These are phyloP conservation scores for Pangasius mekongensis DNA, from an alignment of 2,797 vertebrate species.

Conservation along the genomic window DNA sequence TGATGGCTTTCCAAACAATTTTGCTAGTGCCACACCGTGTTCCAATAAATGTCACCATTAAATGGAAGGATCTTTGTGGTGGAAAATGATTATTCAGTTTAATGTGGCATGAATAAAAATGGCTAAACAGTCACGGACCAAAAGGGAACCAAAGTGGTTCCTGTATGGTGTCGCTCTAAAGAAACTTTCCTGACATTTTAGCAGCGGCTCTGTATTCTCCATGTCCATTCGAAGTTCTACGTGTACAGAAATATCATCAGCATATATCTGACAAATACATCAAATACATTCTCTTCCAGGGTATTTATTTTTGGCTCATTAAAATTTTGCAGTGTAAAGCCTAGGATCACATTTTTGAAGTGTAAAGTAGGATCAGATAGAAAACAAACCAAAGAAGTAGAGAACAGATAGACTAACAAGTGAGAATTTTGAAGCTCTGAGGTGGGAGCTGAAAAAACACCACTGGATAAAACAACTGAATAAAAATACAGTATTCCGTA, in stretches of 20 bases:
- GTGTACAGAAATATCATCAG: neutral
- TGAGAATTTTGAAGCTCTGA: neutral
- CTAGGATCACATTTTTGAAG: neutral
- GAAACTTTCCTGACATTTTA: neutral
- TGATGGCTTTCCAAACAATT: neutral
- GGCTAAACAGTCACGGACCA: neutral
- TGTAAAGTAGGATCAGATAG: neutral
- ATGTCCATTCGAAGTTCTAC: neutral
- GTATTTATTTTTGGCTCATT: neutral
- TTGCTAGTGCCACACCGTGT: neutral
- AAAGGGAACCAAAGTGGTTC: neutral
- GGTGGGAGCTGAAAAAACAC: neutral
- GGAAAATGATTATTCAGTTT: neutral
- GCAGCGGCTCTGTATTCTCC: neutral
- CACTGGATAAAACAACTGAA: neutral
- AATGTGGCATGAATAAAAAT: neutral
- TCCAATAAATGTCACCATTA: neutral
- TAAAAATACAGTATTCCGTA: neutral
- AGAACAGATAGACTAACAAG: neutral
- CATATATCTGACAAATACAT: neutral
- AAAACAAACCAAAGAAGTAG: neutral
- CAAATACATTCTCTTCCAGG: neutral
- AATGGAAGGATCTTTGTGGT: neutral
- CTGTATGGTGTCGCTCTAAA: neutral
- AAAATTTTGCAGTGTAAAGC: neutral